Evolutionary conservation across 2,113 vertebrate species (phyloP).

Genomic region (Hyperopisus bebe): DNA sequence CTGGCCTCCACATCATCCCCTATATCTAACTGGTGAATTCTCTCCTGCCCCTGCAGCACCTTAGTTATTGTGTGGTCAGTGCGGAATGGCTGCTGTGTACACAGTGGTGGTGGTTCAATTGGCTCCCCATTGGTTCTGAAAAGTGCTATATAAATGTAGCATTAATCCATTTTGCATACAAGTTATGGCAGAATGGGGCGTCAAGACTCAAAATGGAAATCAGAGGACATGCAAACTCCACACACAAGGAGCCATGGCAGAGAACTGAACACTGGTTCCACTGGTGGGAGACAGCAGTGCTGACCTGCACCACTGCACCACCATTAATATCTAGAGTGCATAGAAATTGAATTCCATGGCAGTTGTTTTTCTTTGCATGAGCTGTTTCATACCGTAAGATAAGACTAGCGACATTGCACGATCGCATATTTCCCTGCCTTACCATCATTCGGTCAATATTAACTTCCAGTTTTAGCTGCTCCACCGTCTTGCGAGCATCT

Average conservation of each 20-base stretch:
- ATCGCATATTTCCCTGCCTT: slow-evolving; percentile 21
- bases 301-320: background rate
- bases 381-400: background rate
- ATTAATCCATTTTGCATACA: background rate
- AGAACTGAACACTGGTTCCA: background rate
- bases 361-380: background rate
- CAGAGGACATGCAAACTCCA: background rate
- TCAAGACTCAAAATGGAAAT: background rate
- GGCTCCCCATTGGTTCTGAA: background rate
- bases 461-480: slow-evolving; percentile 83
- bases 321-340: background rate
- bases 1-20: background rate
- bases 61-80: too few relatives aligned
- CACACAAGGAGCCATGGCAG: background rate
- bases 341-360: background rate
- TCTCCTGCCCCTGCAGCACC: too few relatives aligned
- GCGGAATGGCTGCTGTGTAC: too few relatives aligned
- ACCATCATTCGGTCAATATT: slow-evolving; percentile 88
- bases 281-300: background rate
- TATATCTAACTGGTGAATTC: background rate
- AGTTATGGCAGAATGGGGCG: background rate
- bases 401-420: background rate
- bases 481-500: slow-evolving; percentile 79
- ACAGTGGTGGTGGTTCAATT: background rate
- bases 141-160: background rate